These are phyloP conservation scores for Zaprionus ornatus DNA, from an alignment of 1,140 invertebrate genomes.

Conservation along the genomic window DNA sequence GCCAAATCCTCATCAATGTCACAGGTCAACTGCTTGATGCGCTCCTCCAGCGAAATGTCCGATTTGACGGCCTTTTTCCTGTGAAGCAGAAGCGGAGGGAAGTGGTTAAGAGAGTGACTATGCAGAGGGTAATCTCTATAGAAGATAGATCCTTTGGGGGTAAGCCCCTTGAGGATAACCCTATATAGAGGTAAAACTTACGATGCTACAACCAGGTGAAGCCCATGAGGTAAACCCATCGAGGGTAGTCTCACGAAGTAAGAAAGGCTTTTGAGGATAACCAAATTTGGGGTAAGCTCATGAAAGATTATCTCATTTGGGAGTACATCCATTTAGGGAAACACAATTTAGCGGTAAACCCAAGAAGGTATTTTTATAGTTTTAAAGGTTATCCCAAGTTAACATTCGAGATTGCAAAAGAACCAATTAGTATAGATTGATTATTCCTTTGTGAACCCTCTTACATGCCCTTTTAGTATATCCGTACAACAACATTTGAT, in stretches of 20 bases:
- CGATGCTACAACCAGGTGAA: too few species aligned
- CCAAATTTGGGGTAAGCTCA: background rate
- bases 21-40: constrained; percentile 92
- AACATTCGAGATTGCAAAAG: too few species aligned
- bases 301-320: too few species aligned
- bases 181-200: too few species aligned
- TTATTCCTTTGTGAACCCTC: too few species aligned
- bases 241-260: background rate
- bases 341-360: too few species aligned
- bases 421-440: too few species aligned
- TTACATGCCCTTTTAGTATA: too few species aligned
- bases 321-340: too few species aligned
- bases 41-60: constrained; percentile 89
- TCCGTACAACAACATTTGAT: too few species aligned
- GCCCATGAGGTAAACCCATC: background rate
- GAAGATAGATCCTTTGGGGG: background rate
- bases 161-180: background rate
- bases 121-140: background rate
- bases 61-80: constrained; percentile 85
- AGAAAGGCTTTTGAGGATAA: background rate
- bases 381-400: too few species aligned
- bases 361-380: too few species aligned
- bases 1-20: constrained; percentile 88
- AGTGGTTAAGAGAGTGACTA: rapidly evolving
- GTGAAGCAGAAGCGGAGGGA: background rate